Conservation (phyloP, 2,113 vertebrate genomes). For the Melospiza georgiana region DNA sequence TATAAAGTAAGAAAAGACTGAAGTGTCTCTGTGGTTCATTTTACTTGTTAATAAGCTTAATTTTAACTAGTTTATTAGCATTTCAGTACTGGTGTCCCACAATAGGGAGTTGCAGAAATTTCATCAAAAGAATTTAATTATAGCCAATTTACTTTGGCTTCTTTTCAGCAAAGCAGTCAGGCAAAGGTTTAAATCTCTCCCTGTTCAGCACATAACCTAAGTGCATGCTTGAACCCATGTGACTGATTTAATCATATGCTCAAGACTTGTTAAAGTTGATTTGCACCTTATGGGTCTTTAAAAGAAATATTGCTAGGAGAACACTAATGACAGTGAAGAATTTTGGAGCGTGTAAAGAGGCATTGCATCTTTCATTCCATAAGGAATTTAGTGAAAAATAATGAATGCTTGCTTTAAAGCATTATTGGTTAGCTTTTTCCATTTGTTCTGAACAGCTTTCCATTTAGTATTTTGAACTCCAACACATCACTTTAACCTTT, state of each 20-base stretch:
- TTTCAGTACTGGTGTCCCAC: conserved; percentile 33
- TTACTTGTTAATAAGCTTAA: conserved; percentile 52
- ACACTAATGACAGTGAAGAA: background rate
- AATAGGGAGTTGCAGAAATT: conserved; percentile 39
- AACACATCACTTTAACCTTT: background rate
- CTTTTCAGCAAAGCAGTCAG: conserved; percentile 18
- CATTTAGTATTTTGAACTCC: background rate
- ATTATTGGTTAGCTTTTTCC: background rate
- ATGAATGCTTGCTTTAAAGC: background rate
- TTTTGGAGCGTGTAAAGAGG: background rate
- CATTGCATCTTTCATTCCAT: background rate
- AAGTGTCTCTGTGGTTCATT: conserved; percentile 28
- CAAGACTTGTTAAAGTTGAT: background rate
- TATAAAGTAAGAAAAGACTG: background rate
- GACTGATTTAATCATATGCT: background rate
- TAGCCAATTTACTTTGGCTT: conserved; percentile 17
- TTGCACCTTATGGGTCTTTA: background rate
- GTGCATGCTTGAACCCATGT: background rate
- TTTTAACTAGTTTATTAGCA: conserved; percentile 54
- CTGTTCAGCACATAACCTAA: conserved; percentile 6
- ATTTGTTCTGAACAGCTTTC: background rate
- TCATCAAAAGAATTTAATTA: conserved; percentile 57
- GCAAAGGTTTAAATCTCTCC: background rate
- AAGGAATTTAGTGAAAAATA: background rate
- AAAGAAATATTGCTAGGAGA: background rate